Conservation (phyloP, 2,797 vertebrate genomes). For the Onychomys leucogaster region DNA sequence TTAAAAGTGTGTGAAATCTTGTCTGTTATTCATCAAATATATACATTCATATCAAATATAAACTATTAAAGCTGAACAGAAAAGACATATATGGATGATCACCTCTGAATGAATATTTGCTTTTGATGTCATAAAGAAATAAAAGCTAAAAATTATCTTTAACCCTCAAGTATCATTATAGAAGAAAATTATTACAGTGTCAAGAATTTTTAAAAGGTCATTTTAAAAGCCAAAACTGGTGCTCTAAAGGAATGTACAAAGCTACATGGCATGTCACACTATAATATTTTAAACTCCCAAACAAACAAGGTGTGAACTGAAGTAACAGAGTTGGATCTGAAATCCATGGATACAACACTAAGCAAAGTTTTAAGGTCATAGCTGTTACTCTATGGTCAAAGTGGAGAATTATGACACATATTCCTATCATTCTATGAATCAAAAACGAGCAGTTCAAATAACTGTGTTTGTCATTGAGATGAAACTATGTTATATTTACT, state of each 20-base stretch:
- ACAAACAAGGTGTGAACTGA: neutral
- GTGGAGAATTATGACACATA: neutral
- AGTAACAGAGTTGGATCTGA: neutral
- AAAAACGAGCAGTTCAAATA: slow-evolving; percentile 21
- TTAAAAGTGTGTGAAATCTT: slow-evolving; percentile 4
- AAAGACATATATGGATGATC: neutral
- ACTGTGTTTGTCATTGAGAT: neutral
- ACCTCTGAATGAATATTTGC: slow-evolving; percentile 1
- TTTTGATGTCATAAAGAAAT: slow-evolving; percentile 21
- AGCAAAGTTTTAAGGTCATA: slow-evolving; percentile 32
- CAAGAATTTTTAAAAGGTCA: neutral
- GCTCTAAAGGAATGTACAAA: neutral
- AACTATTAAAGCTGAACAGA: neutral
- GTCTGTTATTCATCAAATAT: neutral
- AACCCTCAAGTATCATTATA: neutral
- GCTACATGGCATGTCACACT: neutral
- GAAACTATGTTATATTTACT: slow-evolving; percentile 48
- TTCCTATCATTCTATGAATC: neutral
- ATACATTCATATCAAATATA: neutral
- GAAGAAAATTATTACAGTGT: neutral
- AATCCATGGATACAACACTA: neutral
- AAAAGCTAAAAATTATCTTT: slow-evolving; percentile 22
- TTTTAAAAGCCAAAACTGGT: neutral
- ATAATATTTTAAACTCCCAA: slow-evolving; percentile 24
- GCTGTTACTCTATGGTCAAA: neutral